These are phyloP conservation scores for Tenrec ecaudatus DNA, from an alignment of 2,113 vertebrate species.

Conservation along the genomic window DNA sequence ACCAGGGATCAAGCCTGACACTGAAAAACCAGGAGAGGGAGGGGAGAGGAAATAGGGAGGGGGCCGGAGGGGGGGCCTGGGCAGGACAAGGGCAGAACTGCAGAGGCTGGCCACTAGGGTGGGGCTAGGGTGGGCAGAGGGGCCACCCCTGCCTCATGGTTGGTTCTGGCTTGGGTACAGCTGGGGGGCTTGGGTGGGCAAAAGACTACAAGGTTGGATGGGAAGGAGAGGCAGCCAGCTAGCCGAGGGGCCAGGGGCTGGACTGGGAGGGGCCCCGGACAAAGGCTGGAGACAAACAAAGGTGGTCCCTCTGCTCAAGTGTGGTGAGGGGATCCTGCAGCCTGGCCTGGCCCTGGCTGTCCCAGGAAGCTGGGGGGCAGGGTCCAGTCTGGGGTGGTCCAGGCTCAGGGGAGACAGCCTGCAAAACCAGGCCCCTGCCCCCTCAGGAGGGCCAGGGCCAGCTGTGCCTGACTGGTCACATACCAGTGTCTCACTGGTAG, in stretches of 20 bases:
- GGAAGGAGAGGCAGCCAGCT: background rate
- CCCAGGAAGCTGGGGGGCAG: background rate
- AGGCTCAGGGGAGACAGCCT: conserved; percentile 1
- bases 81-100: conserved; percentile 6
- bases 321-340: background rate
- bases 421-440: background rate
- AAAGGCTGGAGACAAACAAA: conserved; percentile 74
- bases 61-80: conserved; percentile 1
- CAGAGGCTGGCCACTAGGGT: background rate
- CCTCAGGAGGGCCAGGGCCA: background rate
- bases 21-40: conserved; percentile 49
- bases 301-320: conserved; percentile 16
- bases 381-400: background rate
- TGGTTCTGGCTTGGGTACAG: background rate
- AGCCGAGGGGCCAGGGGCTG: background rate
- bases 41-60: conserved; percentile 49
- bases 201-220: background rate
- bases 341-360: background rate
- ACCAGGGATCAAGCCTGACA: conserved; percentile 63
- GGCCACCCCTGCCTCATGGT: conserved; percentile 31
- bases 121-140: background rate
- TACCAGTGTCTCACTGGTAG: background rate
- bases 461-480: background rate
- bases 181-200: conserved; percentile 3
- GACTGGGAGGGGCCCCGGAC: conserved; percentile 31